Evolutionary conservation across 1,140 invertebrate species (phyloP), one percentile per base, ranked within the genome.

Genomic region (Scylla paramamosain): DNA sequence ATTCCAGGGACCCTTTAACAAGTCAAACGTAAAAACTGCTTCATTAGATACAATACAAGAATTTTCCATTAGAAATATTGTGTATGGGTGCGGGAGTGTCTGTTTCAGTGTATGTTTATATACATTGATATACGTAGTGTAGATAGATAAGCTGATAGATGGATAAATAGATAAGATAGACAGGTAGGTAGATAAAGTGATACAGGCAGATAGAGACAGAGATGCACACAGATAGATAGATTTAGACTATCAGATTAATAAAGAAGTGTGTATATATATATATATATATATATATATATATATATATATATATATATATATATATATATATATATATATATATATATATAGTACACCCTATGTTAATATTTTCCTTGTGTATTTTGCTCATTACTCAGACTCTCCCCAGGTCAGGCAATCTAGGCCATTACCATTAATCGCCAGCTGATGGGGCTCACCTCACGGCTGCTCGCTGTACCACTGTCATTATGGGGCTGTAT

Each of bases 311-410:
- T 91, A 91, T 91, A 52, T 91, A 91, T 52, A 91, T 91, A 52
- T 52, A 52, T 91, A 91, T 59, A 52, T 59, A 91, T 91, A 91
- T 91, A 91, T 91, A n/a, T 91, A 59, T 91, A 52, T 88, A 88
- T 88, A 45, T 90, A 59, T 91, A 91, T 91, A 59, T 91, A 52
- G 28, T 6, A 39, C 4, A 29, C 3, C 32, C 28, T 45, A 91
- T 52, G 32, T 91, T n/a, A 25, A 91, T 25, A 91, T 91, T 48
- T 91, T 48, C n/a, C 45, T 52, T 32, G 84, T 87, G 84, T 87
- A 32, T 87, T 87, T 46, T 32, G 84, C 39, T 39, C 84, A 87
- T 87, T 39, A 39, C 84, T 87, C 67, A 77, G 67, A 25, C 20
- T 77, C 67, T 77, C 67, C 67, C 67, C 67, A 77, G 67, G 67